phyloP scores from a whole-genome alignment of 2,797 vertebrate species.

The Halcyon smyrnensis region DNA sequence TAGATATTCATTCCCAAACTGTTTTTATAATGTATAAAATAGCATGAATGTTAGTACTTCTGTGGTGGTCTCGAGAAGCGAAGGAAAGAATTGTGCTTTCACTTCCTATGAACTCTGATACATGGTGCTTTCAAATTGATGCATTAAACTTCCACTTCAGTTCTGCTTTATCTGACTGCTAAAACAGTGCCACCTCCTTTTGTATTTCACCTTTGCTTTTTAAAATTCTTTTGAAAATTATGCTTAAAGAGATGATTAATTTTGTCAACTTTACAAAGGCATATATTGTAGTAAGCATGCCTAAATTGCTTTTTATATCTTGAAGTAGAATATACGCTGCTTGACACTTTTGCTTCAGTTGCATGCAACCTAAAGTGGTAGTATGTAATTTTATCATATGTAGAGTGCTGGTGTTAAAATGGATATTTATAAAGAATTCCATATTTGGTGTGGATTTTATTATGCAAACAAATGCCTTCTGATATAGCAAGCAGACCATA shows the following conservation, averaged over 20 bases:
- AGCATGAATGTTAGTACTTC: not conserved
- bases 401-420: not conserved
- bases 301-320: not conserved
- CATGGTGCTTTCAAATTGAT: not conserved
- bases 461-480: not conserved
- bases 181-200: not conserved
- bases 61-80: not conserved
- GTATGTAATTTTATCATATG: not conserved
- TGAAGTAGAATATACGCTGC: not conserved
- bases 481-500: not conserved
- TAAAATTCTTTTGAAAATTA: not conserved
- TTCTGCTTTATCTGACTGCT: not conserved
- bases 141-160: not conserved
- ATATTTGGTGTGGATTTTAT: not conserved
- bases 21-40: not conserved
- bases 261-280: conserved; percentile 2
- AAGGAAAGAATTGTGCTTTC: not conserved
- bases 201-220: not conserved
- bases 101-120: not conserved
- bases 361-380: not conserved
- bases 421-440: not conserved
- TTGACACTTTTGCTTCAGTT: not conserved
- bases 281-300: not conserved
- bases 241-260: not conserved
- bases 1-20: not conserved